Base-by-base conservation (phyloP, 2,113 vertebrate species). In the Periophthalmodon schlosseri region DNA sequence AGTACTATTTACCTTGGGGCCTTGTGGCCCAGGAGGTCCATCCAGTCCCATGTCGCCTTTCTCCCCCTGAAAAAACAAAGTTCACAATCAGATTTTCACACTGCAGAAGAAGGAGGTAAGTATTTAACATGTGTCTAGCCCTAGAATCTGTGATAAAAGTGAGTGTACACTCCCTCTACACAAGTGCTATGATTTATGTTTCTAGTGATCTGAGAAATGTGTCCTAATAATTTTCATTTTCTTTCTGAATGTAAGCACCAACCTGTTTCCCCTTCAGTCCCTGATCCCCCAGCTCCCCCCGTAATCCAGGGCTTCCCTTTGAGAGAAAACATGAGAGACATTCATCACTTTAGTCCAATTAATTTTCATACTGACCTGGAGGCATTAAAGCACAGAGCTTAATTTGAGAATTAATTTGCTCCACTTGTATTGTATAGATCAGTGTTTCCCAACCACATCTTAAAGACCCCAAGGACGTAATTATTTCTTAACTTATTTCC, bases 201-300 rank as follows among this genome's bases (percentile, higher is more conserved):
- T 10, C 36, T 39, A 39, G 36, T 39, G 36, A 28, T 28, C 3
- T 28, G 28, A 9, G 36, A 39, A 39, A 44, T 44, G 36, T 39
- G 39, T 44, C 9, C 39, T 44, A 1, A 44, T 44, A 5, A 44
- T 44, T 44, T 44, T 44, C 16, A 18, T 18, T 18, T 52, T 52
- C 5, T 18, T 1, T 18, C 5, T n/a, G 2, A n/a, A 54, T 65
- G 24, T 64, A 47, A 16, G 34, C 70, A 5, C 75, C 78, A 83
- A 96, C 96, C 95, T 95, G 89, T 73, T 70, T 77, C 15, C 95
- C 96, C 46, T 93, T 94, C 0, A 57, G 79, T 20, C 95, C 95
- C 1, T 80, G 81, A n/a, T 91, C 88, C 36, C 96, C 96, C 4
- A 39, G 80, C 5, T 87, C 69, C 71, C 96, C 96, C 61, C 83